Evolutionary conservation across 2,888 invertebrate genomes (phyloP).

Genomic region (Hypselothyrea guttata): DNA sequence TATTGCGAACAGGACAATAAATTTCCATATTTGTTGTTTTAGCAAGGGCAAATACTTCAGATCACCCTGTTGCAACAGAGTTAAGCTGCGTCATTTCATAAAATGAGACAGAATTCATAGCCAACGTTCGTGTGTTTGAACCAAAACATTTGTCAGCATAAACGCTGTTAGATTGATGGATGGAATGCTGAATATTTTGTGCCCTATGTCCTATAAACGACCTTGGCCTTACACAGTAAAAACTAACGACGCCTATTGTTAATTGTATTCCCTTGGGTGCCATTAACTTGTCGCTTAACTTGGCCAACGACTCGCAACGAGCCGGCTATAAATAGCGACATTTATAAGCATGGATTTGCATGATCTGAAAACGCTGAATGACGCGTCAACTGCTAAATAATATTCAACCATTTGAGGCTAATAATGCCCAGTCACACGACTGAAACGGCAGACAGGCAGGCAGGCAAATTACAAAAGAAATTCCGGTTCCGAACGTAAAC

Average conservation of each 20-base stretch:
- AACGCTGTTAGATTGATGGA: no score
- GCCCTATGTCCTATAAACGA: slow-evolving; percentile 18
- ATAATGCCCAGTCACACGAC: slow-evolving; percentile 26
- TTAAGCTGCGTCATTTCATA: no score
- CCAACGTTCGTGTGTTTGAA: no score
- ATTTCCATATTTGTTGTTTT: no score
- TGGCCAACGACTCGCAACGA: slow-evolving; percentile 14
- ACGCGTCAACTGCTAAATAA: slow-evolving; percentile 24
- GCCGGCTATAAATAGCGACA: slow-evolving; percentile 35
- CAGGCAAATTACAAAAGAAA: slow-evolving; percentile 33
- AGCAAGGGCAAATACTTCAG: no score
- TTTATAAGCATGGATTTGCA: slow-evolving; percentile 43
- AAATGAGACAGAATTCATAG: no score
- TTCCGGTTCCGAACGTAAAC: slow-evolving; percentile 58
- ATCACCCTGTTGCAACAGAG: no score
- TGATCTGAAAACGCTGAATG: slow-evolving; percentile 46
- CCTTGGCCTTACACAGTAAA: slow-evolving; percentile 28
- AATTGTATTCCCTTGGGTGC: slow-evolving; percentile 17
- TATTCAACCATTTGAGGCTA: slow-evolving; percentile 1
- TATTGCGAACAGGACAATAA: no score
- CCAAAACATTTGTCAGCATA: no score
- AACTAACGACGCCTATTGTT: slow-evolving; percentile 22
- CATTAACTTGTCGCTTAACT: slow-evolving; percentile 22
- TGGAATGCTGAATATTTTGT: no score
- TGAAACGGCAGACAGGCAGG: slow-evolving; percentile 11